Evolutionary conservation across 2,797 vertebrate genomes (phyloP).

Genomic region (Spheniscus humboldti): DNA sequence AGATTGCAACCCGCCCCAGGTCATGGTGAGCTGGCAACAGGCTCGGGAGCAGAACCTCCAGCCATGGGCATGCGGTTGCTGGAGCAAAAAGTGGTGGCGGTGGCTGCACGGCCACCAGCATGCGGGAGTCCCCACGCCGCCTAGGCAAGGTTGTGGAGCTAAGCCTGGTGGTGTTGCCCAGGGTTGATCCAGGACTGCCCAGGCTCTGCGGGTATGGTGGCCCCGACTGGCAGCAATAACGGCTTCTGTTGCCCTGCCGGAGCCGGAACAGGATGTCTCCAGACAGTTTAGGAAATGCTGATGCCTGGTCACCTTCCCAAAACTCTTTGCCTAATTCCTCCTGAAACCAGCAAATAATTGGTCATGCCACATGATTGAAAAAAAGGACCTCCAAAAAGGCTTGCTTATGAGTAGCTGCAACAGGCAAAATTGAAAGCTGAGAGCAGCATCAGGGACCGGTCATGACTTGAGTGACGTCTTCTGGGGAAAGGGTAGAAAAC

Average conservation of each 20-base stretch:
- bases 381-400: not conserved
- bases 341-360: not conserved
- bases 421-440: not conserved
- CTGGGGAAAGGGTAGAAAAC: not conserved
- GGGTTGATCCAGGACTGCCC: accelerated
- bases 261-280: not conserved
- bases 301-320: not conserved
- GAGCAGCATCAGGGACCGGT: not conserved
- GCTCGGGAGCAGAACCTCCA: not conserved
- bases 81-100: not conserved
- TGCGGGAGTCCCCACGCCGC: accelerated
- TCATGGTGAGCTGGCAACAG: not conserved
- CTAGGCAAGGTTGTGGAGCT: not conserved
- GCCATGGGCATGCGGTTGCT: accelerated
- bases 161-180: not conserved
- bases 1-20: accelerated
- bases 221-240: not conserved
- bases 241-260: not conserved
- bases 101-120: not conserved
- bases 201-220: not conserved
- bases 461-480: not conserved
- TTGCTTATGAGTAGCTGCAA: not conserved
- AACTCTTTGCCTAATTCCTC: not conserved
- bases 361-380: accelerated
- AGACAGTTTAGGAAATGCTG: not conserved